These are phyloP conservation scores for Echeneis naucrates DNA, from an alignment of 2,797 vertebrate species.

Conservation along the genomic window DNA sequence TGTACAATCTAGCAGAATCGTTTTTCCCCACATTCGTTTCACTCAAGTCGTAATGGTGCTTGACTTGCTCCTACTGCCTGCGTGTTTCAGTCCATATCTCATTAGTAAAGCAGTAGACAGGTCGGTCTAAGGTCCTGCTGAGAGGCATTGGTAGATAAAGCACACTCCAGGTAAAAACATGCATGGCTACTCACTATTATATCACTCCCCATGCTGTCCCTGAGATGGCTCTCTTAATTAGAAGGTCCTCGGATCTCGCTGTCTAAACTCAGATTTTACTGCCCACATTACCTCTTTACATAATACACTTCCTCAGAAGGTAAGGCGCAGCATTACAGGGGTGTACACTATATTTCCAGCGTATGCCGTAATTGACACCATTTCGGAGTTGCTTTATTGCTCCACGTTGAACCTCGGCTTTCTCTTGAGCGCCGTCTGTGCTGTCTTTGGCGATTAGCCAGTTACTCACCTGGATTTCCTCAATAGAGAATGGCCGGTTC, in stretches of 20 bases:
- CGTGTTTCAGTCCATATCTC: constrained; percentile 62
- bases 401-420: constrained; percentile 61
- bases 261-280: constrained; percentile 72
- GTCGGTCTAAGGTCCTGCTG: constrained; percentile 61
- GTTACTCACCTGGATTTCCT: constrained; percentile 83
- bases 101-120: constrained; percentile 59
- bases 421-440: constrained; percentile 50
- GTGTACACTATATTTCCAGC: constrained; percentile 66
- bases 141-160: constrained; percentile 78
- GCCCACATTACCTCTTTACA: constrained; percentile 62
- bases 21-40: constrained; percentile 61
- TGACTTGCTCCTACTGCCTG: constrained; percentile 50
- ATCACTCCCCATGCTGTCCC: constrained; percentile 74
- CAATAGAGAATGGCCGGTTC: constrained; percentile 81
- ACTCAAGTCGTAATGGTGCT: constrained; percentile 60
- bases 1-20: constrained; percentile 51
- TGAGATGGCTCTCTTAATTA: constrained; percentile 78
- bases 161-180: constrained; percentile 72
- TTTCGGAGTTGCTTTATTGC: constrained; percentile 68
- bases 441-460: constrained; percentile 81
- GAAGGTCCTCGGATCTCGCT: constrained; percentile 69
- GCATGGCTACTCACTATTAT: constrained; percentile 71
- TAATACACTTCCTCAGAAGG: constrained; percentile 41
- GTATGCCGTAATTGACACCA: constrained; percentile 76
- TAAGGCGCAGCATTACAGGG: constrained; percentile 49